Conservation (phyloP, 2,888 invertebrate genomes). For the Erannis defoliaria region DNA sequence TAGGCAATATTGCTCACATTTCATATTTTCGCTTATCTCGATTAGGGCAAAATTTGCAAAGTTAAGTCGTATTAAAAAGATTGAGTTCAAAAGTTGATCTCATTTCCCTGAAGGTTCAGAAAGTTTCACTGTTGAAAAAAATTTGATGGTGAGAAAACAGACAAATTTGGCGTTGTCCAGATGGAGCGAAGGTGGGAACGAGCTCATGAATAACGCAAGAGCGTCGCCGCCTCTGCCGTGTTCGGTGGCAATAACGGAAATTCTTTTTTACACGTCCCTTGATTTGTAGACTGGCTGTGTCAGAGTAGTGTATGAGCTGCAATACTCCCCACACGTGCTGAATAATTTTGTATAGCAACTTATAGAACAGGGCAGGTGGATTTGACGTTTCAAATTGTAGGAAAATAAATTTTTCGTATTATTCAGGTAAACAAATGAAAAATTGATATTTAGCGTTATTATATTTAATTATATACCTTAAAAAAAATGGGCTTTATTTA, state of each 20-base stretch:
- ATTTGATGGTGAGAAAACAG: slow-evolving; percentile 64
- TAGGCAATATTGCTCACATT: slow-evolving; percentile 26
- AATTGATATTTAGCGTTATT: not conserved
- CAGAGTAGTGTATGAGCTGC: slow-evolving; percentile 43
- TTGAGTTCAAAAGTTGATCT: slow-evolving; percentile 52
- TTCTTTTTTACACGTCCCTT: slow-evolving; percentile 62
- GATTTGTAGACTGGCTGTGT: slow-evolving; percentile 55
- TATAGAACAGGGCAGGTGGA: slow-evolving; percentile 26
- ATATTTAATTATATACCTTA: not conserved
- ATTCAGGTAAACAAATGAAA: not conserved
- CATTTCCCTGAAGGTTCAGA: slow-evolving; percentile 57
- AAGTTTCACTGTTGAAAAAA: slow-evolving; percentile 64
- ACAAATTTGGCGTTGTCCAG: slow-evolving; percentile 71
- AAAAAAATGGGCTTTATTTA: not conserved
- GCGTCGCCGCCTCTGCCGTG: slow-evolving; percentile 71
- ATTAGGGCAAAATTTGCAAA: slow-evolving; percentile 42
- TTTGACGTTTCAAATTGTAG: slow-evolving; percentile 24
- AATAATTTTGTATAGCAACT: slow-evolving; percentile 33
- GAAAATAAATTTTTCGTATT: slow-evolving; percentile 19
- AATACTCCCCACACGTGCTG: slow-evolving; percentile 37
- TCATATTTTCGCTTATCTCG: slow-evolving; percentile 36
- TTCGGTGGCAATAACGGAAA: slow-evolving; percentile 65
- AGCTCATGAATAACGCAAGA: slow-evolving; percentile 74
- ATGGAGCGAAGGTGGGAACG: slow-evolving; percentile 63
- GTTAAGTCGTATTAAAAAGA: slow-evolving; percentile 45